Conservation (phyloP, 2,888 invertebrate genomes). For the Erebia aethiops region DNA sequence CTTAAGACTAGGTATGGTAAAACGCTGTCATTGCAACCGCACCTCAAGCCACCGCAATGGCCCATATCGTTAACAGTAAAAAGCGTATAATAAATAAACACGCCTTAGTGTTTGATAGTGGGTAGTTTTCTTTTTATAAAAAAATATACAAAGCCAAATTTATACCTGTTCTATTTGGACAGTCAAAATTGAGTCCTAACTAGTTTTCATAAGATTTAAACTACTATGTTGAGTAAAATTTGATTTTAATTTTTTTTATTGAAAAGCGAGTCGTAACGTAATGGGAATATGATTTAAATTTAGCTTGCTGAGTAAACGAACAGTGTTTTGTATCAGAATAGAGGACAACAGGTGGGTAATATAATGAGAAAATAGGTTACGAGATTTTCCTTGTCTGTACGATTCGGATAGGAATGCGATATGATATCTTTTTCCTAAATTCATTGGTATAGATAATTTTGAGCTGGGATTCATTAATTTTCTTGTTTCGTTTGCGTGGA, state of each 20-base stretch:
- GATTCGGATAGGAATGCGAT: constrained; percentile 9
- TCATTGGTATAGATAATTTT: no score
- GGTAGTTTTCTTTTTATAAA: constrained; percentile 39
- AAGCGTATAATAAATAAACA: constrained; percentile 53
- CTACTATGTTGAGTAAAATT: neutral
- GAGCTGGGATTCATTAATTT: no score
- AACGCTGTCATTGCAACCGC: constrained; percentile 41
- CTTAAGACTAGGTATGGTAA: neutral
- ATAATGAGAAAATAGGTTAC: constrained; percentile 24
- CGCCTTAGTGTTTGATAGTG: constrained; percentile 43
- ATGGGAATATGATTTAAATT: constrained; percentile 4
- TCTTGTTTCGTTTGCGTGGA: no score
- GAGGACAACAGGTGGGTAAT: constrained; percentile 30
- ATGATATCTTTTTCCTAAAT: neutral
- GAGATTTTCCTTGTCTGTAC: neutral
- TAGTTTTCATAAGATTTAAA: constrained; percentile 5
- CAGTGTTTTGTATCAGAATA: constrained; percentile 25
- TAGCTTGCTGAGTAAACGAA: neutral
- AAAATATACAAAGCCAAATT: constrained; percentile 32
- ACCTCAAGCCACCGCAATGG: constrained; percentile 38
- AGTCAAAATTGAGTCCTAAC: constrained; percentile 25
- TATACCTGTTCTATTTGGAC: constrained; percentile 21
- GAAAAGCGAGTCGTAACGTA: neutral
- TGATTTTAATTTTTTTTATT: neutral
- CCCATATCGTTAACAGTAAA: constrained; percentile 49